These are phyloP conservation scores for Prunella strophiata DNA, from an alignment of 2,797 vertebrate genomes.

Conservation along the genomic window DNA sequence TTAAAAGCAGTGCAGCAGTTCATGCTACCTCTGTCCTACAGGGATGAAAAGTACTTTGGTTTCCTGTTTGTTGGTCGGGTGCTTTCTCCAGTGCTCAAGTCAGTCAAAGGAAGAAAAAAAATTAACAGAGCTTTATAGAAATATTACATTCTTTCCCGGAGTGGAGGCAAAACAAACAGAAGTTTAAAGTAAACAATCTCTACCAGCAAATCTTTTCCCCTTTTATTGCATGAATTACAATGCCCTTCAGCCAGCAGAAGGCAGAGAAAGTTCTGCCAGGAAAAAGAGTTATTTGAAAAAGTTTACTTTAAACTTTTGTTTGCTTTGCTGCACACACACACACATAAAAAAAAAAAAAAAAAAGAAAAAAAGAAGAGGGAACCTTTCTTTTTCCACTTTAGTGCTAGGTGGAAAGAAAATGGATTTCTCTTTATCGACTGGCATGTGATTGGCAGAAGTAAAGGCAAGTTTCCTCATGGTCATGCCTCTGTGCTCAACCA, in stretches of 20 bases:
- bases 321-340: neutral
- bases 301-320: slow-evolving; percentile 38
- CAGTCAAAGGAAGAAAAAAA: slow-evolving; percentile 19
- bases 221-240: slow-evolving; percentile 56
- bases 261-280: slow-evolving; percentile 52
- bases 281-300: slow-evolving; percentile 51
- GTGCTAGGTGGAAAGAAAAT: slow-evolving; percentile 31
- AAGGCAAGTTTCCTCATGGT: slow-evolving; percentile 18
- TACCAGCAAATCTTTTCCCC: slow-evolving; percentile 26
- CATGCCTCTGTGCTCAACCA: neutral
- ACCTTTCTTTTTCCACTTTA: slow-evolving; percentile 35
- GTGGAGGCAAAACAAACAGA: slow-evolving; percentile 63
- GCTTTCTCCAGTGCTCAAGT: slow-evolving; percentile 4
- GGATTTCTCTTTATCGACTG: slow-evolving; percentile 7
- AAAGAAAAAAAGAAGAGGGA: neutral
- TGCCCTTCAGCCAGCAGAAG: slow-evolving; percentile 58
- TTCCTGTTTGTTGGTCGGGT: neutral
- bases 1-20: neutral
- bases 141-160: slow-evolving; percentile 41
- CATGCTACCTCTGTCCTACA: neutral
- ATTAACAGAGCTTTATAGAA: slow-evolving; percentile 29
- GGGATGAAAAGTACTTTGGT: neutral
- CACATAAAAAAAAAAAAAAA: rapidly evolving
- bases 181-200: slow-evolving; percentile 53
- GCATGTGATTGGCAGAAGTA: neutral